phyloP scores from a whole-genome alignment of 2,797 vertebrate species.

The Acanthurus lineatus region DNA sequence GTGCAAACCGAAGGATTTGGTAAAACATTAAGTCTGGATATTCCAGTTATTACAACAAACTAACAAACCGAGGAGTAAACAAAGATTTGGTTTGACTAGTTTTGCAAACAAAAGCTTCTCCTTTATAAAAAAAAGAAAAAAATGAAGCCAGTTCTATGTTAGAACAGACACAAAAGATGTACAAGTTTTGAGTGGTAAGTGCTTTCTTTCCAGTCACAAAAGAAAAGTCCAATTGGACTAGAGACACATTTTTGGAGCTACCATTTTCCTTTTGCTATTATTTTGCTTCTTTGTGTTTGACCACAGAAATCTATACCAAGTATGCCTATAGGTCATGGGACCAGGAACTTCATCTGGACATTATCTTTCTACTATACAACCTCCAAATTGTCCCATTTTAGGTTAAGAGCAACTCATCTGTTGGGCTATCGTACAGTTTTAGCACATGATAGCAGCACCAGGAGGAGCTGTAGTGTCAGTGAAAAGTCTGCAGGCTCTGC shows the following conservation, averaged over 20 bases:
- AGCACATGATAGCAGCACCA: conserved; percentile 64
- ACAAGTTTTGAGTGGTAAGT: conserved; percentile 60
- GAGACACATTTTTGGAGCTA: conserved; percentile 58
- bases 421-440: conserved; percentile 36
- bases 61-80: conserved; percentile 71
- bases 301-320: conserved; percentile 54
- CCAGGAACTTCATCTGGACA: conserved; percentile 45
- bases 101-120: conserved; percentile 62
- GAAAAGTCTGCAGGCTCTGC: conserved; percentile 32
- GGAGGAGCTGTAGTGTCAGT: conserved; percentile 61
- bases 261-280: conserved; percentile 50
- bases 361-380: conserved; percentile 51
- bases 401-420: conserved; percentile 54
- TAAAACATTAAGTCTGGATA: conserved; percentile 49
- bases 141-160: conserved; percentile 66
- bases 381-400: conserved; percentile 44
- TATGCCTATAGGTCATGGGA: conserved; percentile 52
- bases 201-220: conserved; percentile 76
- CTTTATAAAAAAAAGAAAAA: conserved; percentile 32
- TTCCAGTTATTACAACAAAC: conserved; percentile 78
- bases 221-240: conserved; percentile 63
- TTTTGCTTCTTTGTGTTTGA: conserved; percentile 50
- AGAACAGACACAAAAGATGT: conserved; percentile 63
- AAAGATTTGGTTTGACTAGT: conserved; percentile 74
- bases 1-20: conserved; percentile 79